phyloP scores from a whole-genome alignment of 2,797 vertebrate genomes.

The Leptatherina wallacei region DNA sequence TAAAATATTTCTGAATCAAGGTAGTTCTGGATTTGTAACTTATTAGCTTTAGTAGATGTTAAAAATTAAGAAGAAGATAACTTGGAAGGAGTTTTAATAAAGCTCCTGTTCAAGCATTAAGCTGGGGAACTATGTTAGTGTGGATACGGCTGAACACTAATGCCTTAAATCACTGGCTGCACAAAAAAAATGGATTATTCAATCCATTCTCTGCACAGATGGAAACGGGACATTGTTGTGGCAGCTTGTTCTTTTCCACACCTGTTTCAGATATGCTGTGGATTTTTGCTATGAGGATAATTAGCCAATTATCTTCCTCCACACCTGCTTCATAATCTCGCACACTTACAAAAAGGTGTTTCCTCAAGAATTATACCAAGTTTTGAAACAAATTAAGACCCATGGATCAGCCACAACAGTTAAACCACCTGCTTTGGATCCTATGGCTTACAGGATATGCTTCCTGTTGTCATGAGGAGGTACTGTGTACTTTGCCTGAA shows the following conservation, averaged over 20 bases:
- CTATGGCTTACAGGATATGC: not conserved
- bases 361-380: constrained; percentile 7
- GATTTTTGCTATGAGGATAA: constrained; percentile 33
- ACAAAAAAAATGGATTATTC: constrained; percentile 47
- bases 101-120: constrained; percentile 30
- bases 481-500: not conserved
- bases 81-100: constrained; percentile 28
- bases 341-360: constrained; percentile 1
- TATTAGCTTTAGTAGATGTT: constrained; percentile 38
- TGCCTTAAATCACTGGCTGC: constrained; percentile 38
- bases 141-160: constrained; percentile 55
- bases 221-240: constrained; percentile 31
- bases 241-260: constrained; percentile 24
- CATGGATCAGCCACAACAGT: not conserved
- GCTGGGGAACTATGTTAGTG: constrained; percentile 21
- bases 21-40: constrained; percentile 27
- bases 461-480: not conserved
- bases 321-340: constrained; percentile 12
- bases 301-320: constrained; percentile 5
- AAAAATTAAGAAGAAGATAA: constrained; percentile 12
- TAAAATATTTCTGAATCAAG: constrained; percentile 17
- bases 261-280: constrained; percentile 44
- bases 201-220: constrained; percentile 30
- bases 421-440: not conserved
- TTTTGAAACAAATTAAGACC: not conserved